Percentiles rank a stretch among this genome's conserved stretches.
These are phyloP conservation scores for Poicephalus meyeri DNA, from an alignment of 2,113 vertebrate genomes.

Conservation along the genomic window DNA sequence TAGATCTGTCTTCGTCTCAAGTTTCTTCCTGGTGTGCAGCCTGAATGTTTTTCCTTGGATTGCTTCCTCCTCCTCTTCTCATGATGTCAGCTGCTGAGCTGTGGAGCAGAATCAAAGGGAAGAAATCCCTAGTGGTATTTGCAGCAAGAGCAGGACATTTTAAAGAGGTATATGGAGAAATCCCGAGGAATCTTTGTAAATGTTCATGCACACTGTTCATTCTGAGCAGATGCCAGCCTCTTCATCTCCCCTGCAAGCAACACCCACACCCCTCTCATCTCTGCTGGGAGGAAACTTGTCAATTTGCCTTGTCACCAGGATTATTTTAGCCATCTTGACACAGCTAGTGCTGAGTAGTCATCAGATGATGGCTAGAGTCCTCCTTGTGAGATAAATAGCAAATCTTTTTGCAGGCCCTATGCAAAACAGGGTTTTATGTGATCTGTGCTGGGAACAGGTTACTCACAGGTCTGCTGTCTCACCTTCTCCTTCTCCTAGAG, in stretches of 20 bases:
- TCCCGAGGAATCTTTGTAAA: neutral
- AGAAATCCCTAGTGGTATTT: conserved; percentile 40
- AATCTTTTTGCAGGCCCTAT: neutral
- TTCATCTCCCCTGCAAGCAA: neutral
- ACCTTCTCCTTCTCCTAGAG: neutral
- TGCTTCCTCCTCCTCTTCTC: conserved; percentile 52
- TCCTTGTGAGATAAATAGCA: neutral
- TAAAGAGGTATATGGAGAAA: neutral
- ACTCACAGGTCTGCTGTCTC: neutral
- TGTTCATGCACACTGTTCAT: neutral
- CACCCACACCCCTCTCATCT: neutral
- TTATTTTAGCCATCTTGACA: conserved; percentile 13
- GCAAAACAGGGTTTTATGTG: neutral
- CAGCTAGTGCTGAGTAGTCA: neutral
- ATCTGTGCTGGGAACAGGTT: neutral
- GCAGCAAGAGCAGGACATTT: conserved; percentile 41
- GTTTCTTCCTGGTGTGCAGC: conserved; percentile 62
- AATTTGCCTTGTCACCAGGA: neutral
- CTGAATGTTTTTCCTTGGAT: conserved; percentile 58
- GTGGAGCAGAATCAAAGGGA: conserved; percentile 34
- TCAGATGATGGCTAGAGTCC: neutral
- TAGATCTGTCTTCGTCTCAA: conserved; percentile 64
- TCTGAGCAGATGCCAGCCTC: neutral
- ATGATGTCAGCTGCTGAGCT: conserved; percentile 46
- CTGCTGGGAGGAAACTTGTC: neutral